A percentile compares a stretch with the other conserved stretches of the same genome.
Evolutionary conservation across 2,888 invertebrate genomes (phyloP).

Genomic region (Dusona sp.): DNA sequence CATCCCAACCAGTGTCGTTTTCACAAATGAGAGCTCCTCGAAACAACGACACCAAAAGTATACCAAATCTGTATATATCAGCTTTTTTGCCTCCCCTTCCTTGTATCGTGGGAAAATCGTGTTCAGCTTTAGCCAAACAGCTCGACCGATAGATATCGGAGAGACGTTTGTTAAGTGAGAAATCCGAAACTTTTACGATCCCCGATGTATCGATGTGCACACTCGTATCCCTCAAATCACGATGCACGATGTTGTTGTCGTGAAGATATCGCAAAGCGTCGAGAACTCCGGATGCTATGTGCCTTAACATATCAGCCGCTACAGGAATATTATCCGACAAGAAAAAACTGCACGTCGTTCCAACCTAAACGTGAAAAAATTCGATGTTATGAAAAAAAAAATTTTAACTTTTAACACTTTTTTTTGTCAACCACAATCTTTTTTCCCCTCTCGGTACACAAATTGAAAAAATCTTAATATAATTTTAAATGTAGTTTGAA

Average conservation of each 20-base stretch:
- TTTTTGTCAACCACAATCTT: too few species aligned
- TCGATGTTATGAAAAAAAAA: not conserved
- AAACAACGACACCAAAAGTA: conserved; percentile 89
- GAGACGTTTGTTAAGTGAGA: conserved; percentile 89
- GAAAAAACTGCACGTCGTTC: conserved; percentile 85
- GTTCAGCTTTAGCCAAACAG: conserved; percentile 80
- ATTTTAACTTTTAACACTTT: too few species aligned
- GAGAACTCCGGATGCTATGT: conserved; percentile 90
- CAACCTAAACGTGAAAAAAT: conserved; percentile 77
- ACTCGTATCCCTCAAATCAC: conserved; percentile 91
- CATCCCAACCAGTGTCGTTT: conserved; percentile 87
- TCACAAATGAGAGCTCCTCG: conserved; percentile 86
- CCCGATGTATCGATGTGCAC: conserved; percentile 90
- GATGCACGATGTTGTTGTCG: conserved; percentile 92
- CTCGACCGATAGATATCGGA: conserved; percentile 86
- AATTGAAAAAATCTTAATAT: not conserved
- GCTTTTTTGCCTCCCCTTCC: conserved; percentile 88
- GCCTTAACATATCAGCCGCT: conserved; percentile 87
- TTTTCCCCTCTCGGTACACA: too few species aligned
- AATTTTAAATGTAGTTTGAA: not conserved
- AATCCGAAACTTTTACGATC: conserved; percentile 88
- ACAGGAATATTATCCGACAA: conserved; percentile 86
- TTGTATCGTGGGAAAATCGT: conserved; percentile 82
- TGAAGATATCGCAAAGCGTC: conserved; percentile 92
- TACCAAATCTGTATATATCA: conserved; percentile 91